Evolutionary conservation across 92 coral and sea anemone genomes (phyloP).

Genomic region (Parazoanthus darwini): DNA sequence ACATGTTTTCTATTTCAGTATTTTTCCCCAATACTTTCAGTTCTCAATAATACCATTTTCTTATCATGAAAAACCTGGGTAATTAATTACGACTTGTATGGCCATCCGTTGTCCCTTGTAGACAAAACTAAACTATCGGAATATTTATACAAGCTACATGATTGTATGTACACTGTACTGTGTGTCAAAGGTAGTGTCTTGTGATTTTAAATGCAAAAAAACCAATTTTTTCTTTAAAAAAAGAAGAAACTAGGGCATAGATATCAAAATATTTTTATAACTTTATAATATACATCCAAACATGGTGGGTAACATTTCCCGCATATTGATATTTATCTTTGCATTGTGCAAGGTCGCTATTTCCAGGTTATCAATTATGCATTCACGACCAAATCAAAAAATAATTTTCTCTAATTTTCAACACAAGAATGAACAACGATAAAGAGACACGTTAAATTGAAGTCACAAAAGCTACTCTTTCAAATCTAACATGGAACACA

Average conservation of each 20-base stretch:
- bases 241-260: neutral
- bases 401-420: neutral
- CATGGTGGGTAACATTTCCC: neutral
- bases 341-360: slow-evolving; percentile 1
- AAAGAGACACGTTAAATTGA: neutral
- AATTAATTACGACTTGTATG: neutral
- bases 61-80: neutral
- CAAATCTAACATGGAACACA: neutral
- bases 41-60: neutral
- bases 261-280: neutral
- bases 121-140: neutral
- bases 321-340: neutral
- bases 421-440: neutral
- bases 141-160: no score
- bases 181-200: no score
- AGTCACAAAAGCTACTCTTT: neutral
- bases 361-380: slow-evolving; percentile 13
- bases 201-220: no score
- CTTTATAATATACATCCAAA: neutral
- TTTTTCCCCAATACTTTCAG: no score
- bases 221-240: no score
- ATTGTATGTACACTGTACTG: no score
- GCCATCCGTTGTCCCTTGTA: neutral
- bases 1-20: neutral
- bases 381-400: slow-evolving; percentile 5